Conservation (phyloP, 1,140 invertebrate species). For the Formica selysi region DNA sequence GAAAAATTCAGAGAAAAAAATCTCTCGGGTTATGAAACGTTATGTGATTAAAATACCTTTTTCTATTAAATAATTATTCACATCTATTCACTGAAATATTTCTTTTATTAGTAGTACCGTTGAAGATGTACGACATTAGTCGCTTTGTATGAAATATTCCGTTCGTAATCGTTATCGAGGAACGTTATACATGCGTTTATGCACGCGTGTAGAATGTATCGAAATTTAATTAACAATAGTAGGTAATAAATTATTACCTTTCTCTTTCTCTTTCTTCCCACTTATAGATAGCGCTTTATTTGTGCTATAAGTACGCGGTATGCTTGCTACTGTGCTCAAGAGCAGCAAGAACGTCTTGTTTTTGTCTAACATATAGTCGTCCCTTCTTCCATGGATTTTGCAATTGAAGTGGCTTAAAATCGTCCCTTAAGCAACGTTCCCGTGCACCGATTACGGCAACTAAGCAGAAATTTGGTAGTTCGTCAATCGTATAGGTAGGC, state of each 20-base stretch:
- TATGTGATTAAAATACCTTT: not conserved
- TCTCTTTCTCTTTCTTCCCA: no score
- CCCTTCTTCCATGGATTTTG: conserved; percentile 98
- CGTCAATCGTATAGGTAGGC: conserved; percentile 93
- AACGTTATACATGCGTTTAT: conserved; percentile 16
- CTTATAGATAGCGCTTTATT: conserved; percentile 35
- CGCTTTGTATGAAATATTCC: conserved; percentile 18
- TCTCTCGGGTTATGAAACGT: not conserved
- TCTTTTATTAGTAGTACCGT: conserved; percentile 17
- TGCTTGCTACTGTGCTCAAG: conserved; percentile 94
- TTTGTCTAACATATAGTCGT: conserved; percentile 95
- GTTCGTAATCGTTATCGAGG: not conserved
- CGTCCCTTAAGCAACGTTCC: conserved; percentile 96
- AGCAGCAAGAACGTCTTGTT: conserved; percentile 95
- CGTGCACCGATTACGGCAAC: conserved; percentile 97
- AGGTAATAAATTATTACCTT: not conserved
- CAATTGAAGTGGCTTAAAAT: conserved; percentile 96
- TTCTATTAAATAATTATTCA: not conserved
- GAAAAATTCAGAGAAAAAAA: conserved; percentile 1
- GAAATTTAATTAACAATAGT: conserved; percentile 42
- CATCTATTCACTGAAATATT: not conserved
- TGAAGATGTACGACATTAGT: conserved; percentile 19
- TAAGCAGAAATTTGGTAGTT: conserved; percentile 95
- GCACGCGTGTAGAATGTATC: conserved; percentile 3
- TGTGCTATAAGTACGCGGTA: conserved; percentile 87